Percentiles rank a stretch among this genome's conserved stretches.
These are phyloP conservation scores for Trialeurodes vaporariorum DNA, from an alignment of 1,140 invertebrate species.

Conservation along the genomic window DNA sequence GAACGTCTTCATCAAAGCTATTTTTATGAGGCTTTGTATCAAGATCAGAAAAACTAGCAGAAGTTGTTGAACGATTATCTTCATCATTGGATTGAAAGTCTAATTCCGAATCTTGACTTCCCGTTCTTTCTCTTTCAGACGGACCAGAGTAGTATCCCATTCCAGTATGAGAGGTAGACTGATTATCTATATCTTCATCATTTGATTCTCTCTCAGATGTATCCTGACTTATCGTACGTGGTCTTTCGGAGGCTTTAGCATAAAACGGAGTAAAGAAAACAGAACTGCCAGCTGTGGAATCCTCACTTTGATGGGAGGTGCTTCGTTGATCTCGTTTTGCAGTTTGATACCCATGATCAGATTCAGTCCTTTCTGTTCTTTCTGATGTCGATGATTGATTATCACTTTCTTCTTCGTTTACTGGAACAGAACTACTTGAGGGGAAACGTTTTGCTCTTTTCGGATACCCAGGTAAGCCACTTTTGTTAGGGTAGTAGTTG, in stretches of 20 bases:
- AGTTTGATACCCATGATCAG: neutral
- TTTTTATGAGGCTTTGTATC: neutral
- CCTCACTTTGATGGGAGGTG: neutral
- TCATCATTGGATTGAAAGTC: neutral
- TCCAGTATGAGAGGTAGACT: neutral
- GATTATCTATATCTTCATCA: neutral
- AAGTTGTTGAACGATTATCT: neutral
- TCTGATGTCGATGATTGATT: neutral
- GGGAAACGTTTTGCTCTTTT: neutral
- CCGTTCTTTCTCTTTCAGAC: neutral
- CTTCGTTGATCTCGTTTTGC: neutral
- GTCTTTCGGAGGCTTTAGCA: neutral
- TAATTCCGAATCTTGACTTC: neutral
- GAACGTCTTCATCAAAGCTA: neutral
- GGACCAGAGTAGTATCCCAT: neutral
- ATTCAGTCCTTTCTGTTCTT: neutral
- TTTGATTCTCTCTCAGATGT: neutral
- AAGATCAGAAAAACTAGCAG: neutral
- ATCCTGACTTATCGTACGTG: neutral
- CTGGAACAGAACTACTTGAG: neutral
- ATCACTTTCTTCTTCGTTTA: neutral
- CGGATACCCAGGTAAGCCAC: neutral
- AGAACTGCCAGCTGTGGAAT: neutral
- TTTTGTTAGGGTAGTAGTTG: neutral
- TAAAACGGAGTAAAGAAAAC: neutral